Conservation (phyloP, 2,797 vertebrate genomes). For the Eulemur albifrons region DNA sequence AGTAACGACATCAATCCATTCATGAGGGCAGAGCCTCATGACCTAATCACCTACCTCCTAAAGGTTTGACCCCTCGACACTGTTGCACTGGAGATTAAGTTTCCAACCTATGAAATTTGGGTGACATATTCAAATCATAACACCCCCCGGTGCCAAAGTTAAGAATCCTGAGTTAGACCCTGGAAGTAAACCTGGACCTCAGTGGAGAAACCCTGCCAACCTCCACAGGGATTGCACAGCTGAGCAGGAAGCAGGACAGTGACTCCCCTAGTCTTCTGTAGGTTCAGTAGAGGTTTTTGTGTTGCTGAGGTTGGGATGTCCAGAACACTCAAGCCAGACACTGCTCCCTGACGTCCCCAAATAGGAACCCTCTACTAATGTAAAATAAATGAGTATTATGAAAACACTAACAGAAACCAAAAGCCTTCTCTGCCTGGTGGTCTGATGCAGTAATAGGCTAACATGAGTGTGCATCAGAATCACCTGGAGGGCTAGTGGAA, state of each 20-base stretch:
- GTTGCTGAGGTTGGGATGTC: not conserved
- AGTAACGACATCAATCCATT: not conserved
- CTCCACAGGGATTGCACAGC: fast-evolving
- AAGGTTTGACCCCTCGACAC: not conserved
- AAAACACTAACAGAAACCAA: not conserved
- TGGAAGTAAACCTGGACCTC: not conserved
- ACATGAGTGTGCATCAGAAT: not conserved
- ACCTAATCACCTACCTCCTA: not conserved
- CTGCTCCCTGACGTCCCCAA: not conserved
- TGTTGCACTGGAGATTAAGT: not conserved
- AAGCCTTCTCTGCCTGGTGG: not conserved
- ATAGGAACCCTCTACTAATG: not conserved
- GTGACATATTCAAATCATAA: not conserved
- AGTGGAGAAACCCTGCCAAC: not conserved
- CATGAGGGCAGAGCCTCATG: not conserved
- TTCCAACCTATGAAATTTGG: not conserved
- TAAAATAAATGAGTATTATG: not conserved
- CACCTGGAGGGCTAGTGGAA: not conserved
- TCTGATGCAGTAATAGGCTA: not conserved
- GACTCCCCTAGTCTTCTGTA: not conserved
- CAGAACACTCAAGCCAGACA: not conserved
- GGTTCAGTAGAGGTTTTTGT: not conserved
- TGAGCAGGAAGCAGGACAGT: not conserved
- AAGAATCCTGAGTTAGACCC: not conserved
- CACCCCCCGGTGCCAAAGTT: not conserved